Percentiles rank a stretch among this genome's conserved stretches.
Conservation (phyloP, 2,888 invertebrate species). For the Amblyteles armatorius region DNA sequence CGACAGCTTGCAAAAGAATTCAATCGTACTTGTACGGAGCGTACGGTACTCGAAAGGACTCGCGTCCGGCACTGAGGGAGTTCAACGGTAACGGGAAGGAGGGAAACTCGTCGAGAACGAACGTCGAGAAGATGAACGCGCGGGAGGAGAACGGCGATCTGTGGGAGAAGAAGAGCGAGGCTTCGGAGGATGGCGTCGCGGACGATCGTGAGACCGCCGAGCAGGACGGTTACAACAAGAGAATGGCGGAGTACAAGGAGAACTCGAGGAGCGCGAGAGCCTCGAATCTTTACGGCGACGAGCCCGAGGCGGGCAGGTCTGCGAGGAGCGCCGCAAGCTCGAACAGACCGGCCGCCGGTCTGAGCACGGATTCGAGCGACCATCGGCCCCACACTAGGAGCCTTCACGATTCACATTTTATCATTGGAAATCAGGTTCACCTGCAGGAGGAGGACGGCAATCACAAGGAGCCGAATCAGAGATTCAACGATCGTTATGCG, state of each 20-base stretch:
- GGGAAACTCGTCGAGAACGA: slow-evolving; percentile 38
- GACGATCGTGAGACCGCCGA: slow-evolving; percentile 18
- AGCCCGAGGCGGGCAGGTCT: neutral
- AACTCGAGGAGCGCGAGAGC: slow-evolving; percentile 59
- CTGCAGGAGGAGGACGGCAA: slow-evolving; percentile 19
- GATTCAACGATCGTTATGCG: slow-evolving; percentile 70
- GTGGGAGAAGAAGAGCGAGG: neutral
- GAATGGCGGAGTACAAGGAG: slow-evolving; percentile 66
- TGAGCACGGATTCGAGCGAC: slow-evolving; percentile 23
- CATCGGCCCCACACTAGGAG: slow-evolving; percentile 52
- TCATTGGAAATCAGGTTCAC: slow-evolving; percentile 52
- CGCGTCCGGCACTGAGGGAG: slow-evolving; percentile 47
- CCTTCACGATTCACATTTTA: slow-evolving; percentile 65
- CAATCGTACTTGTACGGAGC: slow-evolving; percentile 72
- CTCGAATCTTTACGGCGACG: slow-evolving; percentile 57
- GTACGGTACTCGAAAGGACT: slow-evolving; percentile 26
- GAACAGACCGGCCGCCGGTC: neutral
- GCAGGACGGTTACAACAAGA: slow-evolving; percentile 54
- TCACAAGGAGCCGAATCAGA: slow-evolving; percentile 59
- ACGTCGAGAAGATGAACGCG: slow-evolving; percentile 54
- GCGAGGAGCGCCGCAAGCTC: neutral
- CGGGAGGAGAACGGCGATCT: slow-evolving; percentile 18
- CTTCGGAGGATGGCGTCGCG: neutral
- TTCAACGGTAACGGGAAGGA: slow-evolving; percentile 22
- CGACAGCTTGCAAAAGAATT: slow-evolving; percentile 72